A percentile compares a stretch with the other conserved stretches of the same genome.
These are phyloP conservation scores for Dipodomys spectabilis DNA, from an alignment of 2,113 vertebrate species.

Conservation along the genomic window DNA sequence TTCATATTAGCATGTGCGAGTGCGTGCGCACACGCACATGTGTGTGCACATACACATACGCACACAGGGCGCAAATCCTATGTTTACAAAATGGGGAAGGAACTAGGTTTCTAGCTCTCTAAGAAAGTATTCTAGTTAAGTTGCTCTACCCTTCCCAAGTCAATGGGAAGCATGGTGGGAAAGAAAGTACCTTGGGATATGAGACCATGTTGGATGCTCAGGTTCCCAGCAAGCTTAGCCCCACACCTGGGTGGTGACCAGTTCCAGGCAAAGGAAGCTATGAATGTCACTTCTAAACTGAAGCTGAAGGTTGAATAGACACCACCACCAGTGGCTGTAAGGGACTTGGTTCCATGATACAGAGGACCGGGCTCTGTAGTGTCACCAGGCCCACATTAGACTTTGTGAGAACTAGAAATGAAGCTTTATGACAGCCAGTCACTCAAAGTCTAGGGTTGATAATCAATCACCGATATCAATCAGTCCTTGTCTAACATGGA, in stretches of 20 bases:
- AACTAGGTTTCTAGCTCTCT: not conserved
- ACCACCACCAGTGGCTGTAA: not conserved
- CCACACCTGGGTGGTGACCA: too few species aligned
- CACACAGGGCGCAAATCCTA: not conserved
- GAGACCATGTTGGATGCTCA: rapidly evolving
- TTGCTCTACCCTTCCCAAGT: not conserved
- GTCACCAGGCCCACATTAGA: not conserved
- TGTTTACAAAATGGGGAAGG: not conserved
- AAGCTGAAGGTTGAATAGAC: not conserved
- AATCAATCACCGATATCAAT: too few species aligned
- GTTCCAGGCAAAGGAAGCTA: not conserved
- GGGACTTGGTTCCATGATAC: not conserved
- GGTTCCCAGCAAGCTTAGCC: not conserved
- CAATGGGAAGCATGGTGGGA: not conserved
- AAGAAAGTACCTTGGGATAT: not conserved
- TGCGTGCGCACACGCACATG: too few species aligned
- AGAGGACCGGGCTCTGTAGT: not conserved
- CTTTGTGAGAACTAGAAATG: not conserved
- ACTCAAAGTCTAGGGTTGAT: not conserved
- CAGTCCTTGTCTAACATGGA: not conserved
- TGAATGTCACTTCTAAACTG: not conserved
- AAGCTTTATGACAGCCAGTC: not conserved
- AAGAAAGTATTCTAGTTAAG: not conserved
- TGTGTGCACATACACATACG: not conserved
- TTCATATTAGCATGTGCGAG: too few species aligned